Percentiles rank a stretch among this genome's conserved stretches.
Conservation (phyloP, 2,113 vertebrate species). For the Amphiprion ocellaris region DNA sequence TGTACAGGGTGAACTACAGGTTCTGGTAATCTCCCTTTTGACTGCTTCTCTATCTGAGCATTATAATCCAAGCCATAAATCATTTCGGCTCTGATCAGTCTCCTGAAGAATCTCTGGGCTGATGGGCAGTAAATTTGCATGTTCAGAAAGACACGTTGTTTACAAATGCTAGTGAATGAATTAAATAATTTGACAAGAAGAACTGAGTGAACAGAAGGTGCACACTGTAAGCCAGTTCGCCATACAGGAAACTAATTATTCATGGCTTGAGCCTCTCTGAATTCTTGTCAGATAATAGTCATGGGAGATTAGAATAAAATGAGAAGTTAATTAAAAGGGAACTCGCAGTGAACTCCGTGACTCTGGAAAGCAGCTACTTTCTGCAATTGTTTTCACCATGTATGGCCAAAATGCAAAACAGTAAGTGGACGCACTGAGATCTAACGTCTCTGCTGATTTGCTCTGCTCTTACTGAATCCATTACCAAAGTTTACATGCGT, state of each 20-base stretch:
- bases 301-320: constrained; percentile 36
- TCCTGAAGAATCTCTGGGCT: constrained; percentile 20
- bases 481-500: constrained; percentile 31
- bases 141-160: constrained; percentile 17
- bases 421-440: constrained; percentile 16
- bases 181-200: constrained; percentile 15
- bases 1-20: constrained; percentile 25
- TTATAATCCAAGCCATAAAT: constrained; percentile 35
- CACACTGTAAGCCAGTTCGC: not conserved
- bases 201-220: not conserved
- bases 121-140: constrained; percentile 18
- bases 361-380: constrained; percentile 1
- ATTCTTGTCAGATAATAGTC: constrained; percentile 19
- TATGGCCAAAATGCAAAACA: constrained; percentile 38
- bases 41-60: constrained; percentile 27
- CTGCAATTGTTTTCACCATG: constrained; percentile 18
- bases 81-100: constrained; percentile 24
- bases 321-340: constrained; percentile 39
- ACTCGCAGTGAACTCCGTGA: constrained; percentile 6
- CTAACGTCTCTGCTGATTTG: constrained; percentile 24
- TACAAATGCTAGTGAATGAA: constrained; percentile 22
- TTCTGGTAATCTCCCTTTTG: constrained; percentile 24
- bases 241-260: constrained; percentile 33
- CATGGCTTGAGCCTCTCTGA: constrained; percentile 3
- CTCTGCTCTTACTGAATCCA: constrained; percentile 54